Conservation (phyloP, 2,113 vertebrate genomes). For the Tylochromis polylepis region DNA sequence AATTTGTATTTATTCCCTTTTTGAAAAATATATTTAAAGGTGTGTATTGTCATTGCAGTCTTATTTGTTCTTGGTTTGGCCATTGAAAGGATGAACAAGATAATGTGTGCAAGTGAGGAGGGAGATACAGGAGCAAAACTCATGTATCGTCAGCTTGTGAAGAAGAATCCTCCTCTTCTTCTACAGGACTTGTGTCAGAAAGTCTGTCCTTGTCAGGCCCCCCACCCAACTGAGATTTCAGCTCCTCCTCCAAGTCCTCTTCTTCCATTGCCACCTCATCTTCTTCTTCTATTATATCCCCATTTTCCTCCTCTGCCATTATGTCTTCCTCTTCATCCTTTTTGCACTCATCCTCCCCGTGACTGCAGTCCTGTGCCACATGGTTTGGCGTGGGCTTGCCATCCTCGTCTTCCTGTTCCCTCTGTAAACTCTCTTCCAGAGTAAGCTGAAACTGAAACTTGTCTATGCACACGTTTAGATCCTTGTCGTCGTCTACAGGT, state of each 20-base stretch:
- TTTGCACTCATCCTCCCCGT: constrained; percentile 39
- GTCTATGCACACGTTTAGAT: constrained; percentile 69
- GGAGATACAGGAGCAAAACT: constrained; percentile 52
- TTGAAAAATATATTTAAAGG: constrained; percentile 78
- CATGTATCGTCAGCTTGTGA: constrained; percentile 78
- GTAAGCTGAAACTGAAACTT: constrained; percentile 78
- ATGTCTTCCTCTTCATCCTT: constrained; percentile 43
- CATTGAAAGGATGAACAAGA: constrained; percentile 59
- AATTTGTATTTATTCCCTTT: constrained; percentile 76
- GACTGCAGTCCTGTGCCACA: constrained; percentile 41
- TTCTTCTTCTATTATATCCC: constrained; percentile 67
- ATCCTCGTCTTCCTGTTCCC: constrained; percentile 32
- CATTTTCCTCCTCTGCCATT: constrained; percentile 59
- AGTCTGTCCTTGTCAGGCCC: constrained; percentile 60
- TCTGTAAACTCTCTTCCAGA: constrained; percentile 60
- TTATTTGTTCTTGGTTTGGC: constrained; percentile 72
- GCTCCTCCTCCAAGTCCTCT: constrained; percentile 64
- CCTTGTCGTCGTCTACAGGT: constrained; percentile 65
- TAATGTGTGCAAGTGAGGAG: constrained; percentile 56
- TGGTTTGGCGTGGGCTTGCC: constrained; percentile 59
- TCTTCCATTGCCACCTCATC: constrained; percentile 67
- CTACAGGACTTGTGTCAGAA: constrained; percentile 73
- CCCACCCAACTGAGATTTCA: constrained; percentile 43
- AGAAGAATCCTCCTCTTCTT: constrained; percentile 75
- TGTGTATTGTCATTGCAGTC: constrained; percentile 74